These are phyloP conservation scores for Temnothorax nylanderi DNA, from an alignment of 1,140 invertebrate genomes.

Conservation along the genomic window DNA sequence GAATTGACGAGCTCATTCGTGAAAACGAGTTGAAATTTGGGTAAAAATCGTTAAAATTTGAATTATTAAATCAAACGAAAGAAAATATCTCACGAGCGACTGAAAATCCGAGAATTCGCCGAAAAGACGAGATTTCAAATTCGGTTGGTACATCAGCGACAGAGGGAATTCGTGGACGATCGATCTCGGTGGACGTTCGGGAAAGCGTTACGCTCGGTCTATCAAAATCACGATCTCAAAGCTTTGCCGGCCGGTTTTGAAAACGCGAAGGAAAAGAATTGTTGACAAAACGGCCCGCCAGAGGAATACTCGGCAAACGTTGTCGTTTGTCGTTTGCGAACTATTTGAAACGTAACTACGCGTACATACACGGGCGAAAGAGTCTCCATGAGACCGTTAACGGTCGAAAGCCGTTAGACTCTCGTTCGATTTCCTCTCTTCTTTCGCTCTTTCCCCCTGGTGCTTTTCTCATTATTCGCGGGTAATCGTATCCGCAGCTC, in stretches of 20 bases:
- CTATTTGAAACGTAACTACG: conserved; percentile 37
- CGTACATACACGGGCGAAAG: conserved; percentile 4
- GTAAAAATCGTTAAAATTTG: background rate
- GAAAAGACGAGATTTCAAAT: background rate
- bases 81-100: background rate
- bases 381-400: conserved; percentile 27
- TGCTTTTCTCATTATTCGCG: conserved; percentile 48
- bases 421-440: conserved; percentile 26
- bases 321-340: conserved; percentile 26
- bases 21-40: background rate
- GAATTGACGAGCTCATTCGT: background rate
- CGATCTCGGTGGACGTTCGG: background rate
- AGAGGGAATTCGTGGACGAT: background rate
- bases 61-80: background rate
- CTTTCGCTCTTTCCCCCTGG: background rate
- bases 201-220: conserved; percentile 7
- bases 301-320: background rate
- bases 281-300: conserved; percentile 1
- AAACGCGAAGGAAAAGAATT: conserved; percentile 29
- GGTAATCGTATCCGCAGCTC: conserved; percentile 33
- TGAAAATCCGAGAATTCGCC: background rate
- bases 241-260: background rate
- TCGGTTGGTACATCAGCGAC: background rate
- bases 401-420: conserved; percentile 29
- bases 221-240: conserved; percentile 29